Evolutionary conservation across 2,113 vertebrate species (phyloP).

Genomic region (Oriolus oriolus): DNA sequence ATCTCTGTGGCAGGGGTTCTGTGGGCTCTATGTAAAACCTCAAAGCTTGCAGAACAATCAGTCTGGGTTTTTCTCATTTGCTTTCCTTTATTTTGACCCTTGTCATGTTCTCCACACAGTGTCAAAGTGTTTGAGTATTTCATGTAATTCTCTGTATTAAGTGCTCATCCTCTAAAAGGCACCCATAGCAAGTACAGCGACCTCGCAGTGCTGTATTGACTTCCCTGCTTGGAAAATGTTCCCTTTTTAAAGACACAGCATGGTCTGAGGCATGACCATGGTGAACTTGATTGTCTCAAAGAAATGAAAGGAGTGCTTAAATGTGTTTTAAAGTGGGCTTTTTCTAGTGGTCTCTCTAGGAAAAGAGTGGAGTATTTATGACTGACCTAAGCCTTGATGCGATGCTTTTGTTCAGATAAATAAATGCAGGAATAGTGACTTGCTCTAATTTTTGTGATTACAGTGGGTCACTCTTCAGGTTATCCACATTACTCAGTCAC

Average conservation of each 20-base stretch:
- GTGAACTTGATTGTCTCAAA: not conserved
- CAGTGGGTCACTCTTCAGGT: not conserved
- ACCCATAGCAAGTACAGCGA: not conserved
- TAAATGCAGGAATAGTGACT: not conserved
- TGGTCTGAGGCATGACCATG: not conserved
- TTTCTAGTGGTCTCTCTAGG: not conserved
- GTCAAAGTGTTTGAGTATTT: not conserved
- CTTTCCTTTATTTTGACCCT: not conserved
- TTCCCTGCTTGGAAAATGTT: constrained; percentile 9
- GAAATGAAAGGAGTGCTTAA: not conserved
- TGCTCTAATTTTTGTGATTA: not conserved
- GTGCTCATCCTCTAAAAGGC: not conserved
- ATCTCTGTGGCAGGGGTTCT: constrained; percentile 6
- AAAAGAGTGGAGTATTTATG: not conserved
- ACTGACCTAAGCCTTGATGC: not conserved
- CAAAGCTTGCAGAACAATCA: not conserved
- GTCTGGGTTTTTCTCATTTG: not conserved
- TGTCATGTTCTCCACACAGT: not conserved
- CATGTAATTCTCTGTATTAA: not conserved
- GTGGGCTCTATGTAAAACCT: not conserved
- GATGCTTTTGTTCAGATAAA: not conserved
- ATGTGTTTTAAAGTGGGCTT: not conserved
- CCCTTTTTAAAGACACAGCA: not conserved
- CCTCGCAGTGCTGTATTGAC: constrained; percentile 1
- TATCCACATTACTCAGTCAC: not conserved